phyloP scores from a whole-genome alignment of 2,797 vertebrate species.

The Tragopan temminckii region DNA sequence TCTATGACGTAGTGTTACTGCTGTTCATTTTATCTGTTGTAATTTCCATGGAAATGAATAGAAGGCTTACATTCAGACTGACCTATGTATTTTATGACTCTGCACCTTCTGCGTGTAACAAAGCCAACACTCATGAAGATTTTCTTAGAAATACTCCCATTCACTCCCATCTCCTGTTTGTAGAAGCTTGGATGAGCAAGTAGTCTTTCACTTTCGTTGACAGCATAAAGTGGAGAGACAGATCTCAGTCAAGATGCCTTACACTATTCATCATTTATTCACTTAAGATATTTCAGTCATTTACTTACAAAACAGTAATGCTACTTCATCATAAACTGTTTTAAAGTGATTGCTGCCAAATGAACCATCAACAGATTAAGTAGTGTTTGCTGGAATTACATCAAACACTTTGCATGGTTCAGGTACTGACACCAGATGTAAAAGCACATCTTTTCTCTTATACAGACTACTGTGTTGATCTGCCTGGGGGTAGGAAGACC shows the following conservation, averaged over 20 bases:
- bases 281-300: background rate
- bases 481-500: too few relatives aligned
- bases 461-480: too few relatives aligned
- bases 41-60: too few relatives aligned
- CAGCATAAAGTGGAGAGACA: background rate
- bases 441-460: background rate
- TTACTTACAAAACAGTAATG: background rate
- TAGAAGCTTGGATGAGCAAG: background rate
- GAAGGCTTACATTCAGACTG: too few relatives aligned
- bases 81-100: background rate
- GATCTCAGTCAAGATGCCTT: background rate
- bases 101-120: background rate
- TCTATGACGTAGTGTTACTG: too few relatives aligned
- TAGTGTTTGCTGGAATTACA: background rate
- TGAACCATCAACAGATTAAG: fast-evolving
- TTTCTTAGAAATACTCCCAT: background rate
- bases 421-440: background rate
- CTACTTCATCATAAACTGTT: background rate
- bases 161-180: background rate
- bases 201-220: background rate
- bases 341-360: too few relatives aligned
- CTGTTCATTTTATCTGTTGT: too few relatives aligned
- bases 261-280: background rate
- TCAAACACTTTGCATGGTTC: background rate
- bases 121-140: background rate